Evolutionary conservation across 2,888 invertebrate genomes (phyloP).

Genomic region (Trypoxylon attenuatum): DNA sequence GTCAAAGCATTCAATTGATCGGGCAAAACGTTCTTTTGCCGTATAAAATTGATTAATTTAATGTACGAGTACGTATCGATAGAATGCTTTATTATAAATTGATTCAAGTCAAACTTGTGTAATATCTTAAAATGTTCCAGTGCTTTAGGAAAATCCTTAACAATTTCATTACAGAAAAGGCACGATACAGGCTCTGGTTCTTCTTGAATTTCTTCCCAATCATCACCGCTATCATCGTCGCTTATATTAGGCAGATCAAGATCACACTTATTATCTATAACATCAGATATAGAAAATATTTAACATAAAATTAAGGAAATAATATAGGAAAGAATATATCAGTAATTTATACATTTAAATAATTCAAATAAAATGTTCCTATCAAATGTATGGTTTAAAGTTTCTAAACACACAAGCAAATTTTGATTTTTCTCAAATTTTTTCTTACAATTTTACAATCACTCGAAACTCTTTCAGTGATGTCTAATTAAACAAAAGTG

Average conservation of each 20-base stretch:
- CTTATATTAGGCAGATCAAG: constrained; percentile 53
- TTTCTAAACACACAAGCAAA: no score
- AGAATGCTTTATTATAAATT: constrained; percentile 81
- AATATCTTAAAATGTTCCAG: constrained; percentile 80
- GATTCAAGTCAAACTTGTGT: constrained; percentile 81
- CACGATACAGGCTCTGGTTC: constrained; percentile 77
- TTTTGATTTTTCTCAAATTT: no score
- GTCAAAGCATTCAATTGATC: constrained; percentile 77
- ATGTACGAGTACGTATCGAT: constrained; percentile 90
- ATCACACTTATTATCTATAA: constrained; percentile 28
- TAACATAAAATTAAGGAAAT: no score
- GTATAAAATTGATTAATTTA: constrained; percentile 88
- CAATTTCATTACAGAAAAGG: constrained; percentile 83
- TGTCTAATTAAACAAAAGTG: no score
- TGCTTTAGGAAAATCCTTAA: constrained; percentile 79
- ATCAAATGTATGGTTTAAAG: no score
- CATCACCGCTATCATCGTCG: constrained; percentile 73
- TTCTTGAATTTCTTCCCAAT: constrained; percentile 78
- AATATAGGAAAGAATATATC: no score
- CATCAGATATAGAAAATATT: no score
- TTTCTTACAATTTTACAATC: no score
- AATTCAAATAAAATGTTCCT: no score
- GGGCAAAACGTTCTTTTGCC: constrained; percentile 79
- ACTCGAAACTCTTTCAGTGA: no score
- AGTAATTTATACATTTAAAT: no score